Percentiles rank a stretch among this genome's conserved stretches.
phyloP scores from a whole-genome alignment of 2,113 vertebrate genomes.

The Cettia cetti region DNA sequence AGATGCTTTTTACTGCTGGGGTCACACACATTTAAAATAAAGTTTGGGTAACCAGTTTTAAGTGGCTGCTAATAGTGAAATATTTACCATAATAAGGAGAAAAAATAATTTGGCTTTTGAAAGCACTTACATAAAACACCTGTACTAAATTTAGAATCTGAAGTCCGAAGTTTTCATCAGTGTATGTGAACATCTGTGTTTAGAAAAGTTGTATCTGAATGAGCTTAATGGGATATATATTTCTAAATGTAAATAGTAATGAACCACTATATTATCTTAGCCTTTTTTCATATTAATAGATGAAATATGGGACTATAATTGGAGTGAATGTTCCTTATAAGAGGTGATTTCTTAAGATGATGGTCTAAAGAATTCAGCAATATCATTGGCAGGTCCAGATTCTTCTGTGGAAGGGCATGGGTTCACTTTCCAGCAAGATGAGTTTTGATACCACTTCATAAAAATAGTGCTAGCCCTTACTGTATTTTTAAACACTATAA shows the following conservation, averaged over 20 bases:
- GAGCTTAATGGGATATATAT: not conserved
- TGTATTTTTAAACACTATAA: not conserved
- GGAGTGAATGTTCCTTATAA: not conserved
- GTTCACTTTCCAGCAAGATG: not conserved
- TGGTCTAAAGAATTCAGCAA: not conserved
- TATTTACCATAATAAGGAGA: not conserved
- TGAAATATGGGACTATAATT: not conserved
- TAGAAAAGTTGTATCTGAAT: not conserved
- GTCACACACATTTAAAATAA: not conserved
- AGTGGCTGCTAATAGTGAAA: not conserved
- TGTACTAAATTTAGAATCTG: not conserved
- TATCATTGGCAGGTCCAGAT: not conserved
- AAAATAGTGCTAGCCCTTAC: not conserved
- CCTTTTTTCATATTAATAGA: not conserved
- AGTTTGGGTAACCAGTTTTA: not conserved
- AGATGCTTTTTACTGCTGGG: not conserved
- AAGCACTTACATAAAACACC: not conserved
- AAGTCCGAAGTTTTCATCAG: not conserved
- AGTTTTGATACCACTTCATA: not conserved
- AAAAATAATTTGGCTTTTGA: not conserved
- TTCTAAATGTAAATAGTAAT: not conserved
- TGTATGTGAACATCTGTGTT: not conserved
- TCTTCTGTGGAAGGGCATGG: not conserved
- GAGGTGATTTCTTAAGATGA: not conserved
- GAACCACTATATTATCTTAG: not conserved